Conservation (phyloP, 1,140 invertebrate genomes). For the Teleopsis dalmanni region DNA sequence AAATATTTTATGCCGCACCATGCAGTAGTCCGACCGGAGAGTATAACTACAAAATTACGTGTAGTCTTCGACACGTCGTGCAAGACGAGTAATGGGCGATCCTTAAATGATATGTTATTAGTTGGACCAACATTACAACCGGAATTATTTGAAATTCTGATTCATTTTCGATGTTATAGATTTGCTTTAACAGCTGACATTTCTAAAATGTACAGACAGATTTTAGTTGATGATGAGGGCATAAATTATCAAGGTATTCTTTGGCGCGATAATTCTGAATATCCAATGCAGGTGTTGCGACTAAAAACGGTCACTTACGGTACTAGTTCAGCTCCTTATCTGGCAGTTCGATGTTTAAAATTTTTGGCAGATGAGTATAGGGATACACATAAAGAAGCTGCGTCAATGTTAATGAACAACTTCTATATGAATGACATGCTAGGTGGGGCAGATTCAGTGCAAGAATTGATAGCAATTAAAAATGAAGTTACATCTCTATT, state of each 20-base stretch:
- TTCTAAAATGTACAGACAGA: slow-evolving; percentile 5
- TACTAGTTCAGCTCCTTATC: not conserved
- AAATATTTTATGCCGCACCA: slow-evolving; percentile 2
- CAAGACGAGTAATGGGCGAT: not conserved
- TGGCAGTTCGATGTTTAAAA: not conserved
- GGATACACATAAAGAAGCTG: not conserved
- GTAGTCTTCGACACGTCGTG: slow-evolving; percentile 3
- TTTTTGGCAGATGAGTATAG: not conserved
- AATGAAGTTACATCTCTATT: too few species aligned
- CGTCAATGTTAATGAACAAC: not conserved
- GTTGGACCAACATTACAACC: not conserved
- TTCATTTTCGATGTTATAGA: not conserved
- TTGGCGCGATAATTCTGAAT: not conserved
- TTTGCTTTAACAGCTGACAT: slow-evolving; percentile 1
- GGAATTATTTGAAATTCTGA: not conserved
- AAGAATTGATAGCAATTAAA: too few species aligned
- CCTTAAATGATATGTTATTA: slow-evolving; percentile 3
- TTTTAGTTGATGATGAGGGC: not conserved
- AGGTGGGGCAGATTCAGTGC: not conserved
- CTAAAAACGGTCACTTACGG: slow-evolving; percentile 6
- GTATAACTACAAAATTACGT: not conserved
- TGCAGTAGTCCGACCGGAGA: slow-evolving; percentile 1
- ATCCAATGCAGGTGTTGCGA: not conserved
- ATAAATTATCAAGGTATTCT: not conserved
- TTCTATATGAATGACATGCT: slow-evolving; percentile 7